Percentiles rank a stretch among this genome's conserved stretches.
Conservation (phyloP, 2,888 invertebrate species). For the Patella caerulea region DNA sequence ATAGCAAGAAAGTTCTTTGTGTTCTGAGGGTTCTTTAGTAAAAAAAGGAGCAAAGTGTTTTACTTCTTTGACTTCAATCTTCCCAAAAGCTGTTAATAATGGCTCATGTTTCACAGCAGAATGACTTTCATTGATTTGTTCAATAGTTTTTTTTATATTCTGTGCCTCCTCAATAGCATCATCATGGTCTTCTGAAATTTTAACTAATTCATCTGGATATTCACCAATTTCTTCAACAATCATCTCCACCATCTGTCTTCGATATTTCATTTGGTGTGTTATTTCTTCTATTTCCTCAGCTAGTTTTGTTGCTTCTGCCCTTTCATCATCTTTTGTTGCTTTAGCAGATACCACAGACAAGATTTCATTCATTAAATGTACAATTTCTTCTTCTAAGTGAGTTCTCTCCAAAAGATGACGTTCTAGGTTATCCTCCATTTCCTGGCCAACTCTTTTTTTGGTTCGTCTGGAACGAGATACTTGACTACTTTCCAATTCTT, state of each 20-base stretch:
- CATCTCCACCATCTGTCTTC: not conserved
- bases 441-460: not conserved
- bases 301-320: not conserved
- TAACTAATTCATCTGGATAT: conserved; percentile 1
- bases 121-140: not conserved
- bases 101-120: not conserved
- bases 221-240: not conserved
- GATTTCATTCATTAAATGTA: conserved; percentile 37
- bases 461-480: conserved; percentile 5
- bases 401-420: conserved; percentile 17
- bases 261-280: conserved; percentile 6
- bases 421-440: conserved; percentile 16
- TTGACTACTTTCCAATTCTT: conserved; percentile 16
- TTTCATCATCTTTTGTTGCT: conserved; percentile 9
- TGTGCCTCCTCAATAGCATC: not conserved
- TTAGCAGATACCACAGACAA: conserved; percentile 28
- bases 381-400: conserved; percentile 35
- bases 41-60: conserved; percentile 5
- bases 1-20: not conserved
- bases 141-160: not conserved
- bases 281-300: conserved; percentile 8
- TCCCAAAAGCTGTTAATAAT: not conserved
- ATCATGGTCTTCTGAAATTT: conserved; percentile 9
- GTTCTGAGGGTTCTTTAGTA: not conserved
- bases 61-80: not conserved